Base-by-base conservation (phyloP, 2,888 invertebrate genomes). In the Coleophora flavipennella region DNA sequence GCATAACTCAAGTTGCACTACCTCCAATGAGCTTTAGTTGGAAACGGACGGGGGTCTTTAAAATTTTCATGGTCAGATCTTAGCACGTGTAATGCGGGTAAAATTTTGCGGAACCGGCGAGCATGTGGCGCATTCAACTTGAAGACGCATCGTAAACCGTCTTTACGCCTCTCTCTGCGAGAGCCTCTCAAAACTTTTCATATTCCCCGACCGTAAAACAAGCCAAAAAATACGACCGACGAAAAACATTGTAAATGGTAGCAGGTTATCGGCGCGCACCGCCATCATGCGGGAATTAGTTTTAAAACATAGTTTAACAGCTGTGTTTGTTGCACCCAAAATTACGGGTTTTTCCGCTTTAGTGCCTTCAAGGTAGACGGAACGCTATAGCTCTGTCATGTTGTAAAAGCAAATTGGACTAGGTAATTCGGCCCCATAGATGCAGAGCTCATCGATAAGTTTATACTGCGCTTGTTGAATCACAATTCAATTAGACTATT, bases 181-280 rank as follows among this genome's bases (percentile, higher is more conserved):
- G 20, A 3, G 73, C 76, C 76, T 67, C 73, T 77, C 78, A 70
- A 75, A 83, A 84, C 78, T 84, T 84, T 84, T 83, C 83, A 84
- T 84, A 84, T 84, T 81, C 77, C 66, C 63, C 73, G 67, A 64
- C 73, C 74, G 73, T 81, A 83, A 83, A 83, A 73, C 74, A 63
- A 70, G 67, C 80, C 77, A 76, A 83, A 83, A 84, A 83, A 83
- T 83, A 83, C 81, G 80, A 80, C 68, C 75, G 62, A 59, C 69
- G 75, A 72, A 81, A 77, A 80, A 84, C 84, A 84, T 83, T 84
- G 84, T 84, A 83, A 80, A 83, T 76, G 74, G 67, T 71, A 59
- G 68, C 68, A 56, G 67, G 72, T 72, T 77, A 79, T 80, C 79
- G 77, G 63, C 63, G 65, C 55, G 51, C 57, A 57, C 53, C 55